Percentiles rank a stretch among this genome's conserved stretches.
Conservation (phyloP, 2,888 invertebrate species). For the Gymnosoma rotundatum region DNA sequence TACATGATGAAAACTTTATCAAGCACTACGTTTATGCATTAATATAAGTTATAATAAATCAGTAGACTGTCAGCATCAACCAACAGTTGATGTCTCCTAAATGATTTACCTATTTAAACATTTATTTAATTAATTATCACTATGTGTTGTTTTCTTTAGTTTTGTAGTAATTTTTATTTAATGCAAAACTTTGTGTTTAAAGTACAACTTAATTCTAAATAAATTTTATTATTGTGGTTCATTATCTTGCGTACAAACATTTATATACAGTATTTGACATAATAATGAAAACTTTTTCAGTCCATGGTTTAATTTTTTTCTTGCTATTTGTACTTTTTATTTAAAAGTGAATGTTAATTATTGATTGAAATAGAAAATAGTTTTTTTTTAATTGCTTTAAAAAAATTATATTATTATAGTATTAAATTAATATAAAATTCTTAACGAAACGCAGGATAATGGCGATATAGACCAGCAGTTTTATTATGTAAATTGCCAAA, state of each 20-base stretch:
- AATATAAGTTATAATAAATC: neutral
- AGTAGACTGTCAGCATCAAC: neutral
- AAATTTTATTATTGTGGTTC: neutral
- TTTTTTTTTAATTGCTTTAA: too few relatives aligned
- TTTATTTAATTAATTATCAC: conserved; percentile 44
- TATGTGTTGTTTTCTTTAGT: conserved; percentile 9
- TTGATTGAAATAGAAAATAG: too few relatives aligned
- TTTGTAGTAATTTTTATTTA: neutral
- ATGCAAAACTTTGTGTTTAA: neutral
- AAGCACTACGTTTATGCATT: neutral
- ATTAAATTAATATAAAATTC: too few relatives aligned
- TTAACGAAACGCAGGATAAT: too few relatives aligned
- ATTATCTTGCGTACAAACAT: neutral
- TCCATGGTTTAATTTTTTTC: too few relatives aligned
- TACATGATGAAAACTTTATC: neutral
- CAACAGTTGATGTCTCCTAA: conserved; percentile 4
- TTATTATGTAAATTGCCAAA: too few relatives aligned
- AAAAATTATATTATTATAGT: too few relatives aligned
- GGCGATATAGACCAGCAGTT: too few relatives aligned
- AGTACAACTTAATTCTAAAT: neutral
- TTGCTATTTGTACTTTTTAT: too few relatives aligned
- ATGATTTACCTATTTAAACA: conserved; percentile 5
- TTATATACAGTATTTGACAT: too few relatives aligned
- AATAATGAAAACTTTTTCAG: too few relatives aligned
- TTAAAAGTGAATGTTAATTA: too few relatives aligned